Evolutionary conservation across 2,797 vertebrate species (phyloP).

Genomic region (Myiotriccus ornatus): DNA sequence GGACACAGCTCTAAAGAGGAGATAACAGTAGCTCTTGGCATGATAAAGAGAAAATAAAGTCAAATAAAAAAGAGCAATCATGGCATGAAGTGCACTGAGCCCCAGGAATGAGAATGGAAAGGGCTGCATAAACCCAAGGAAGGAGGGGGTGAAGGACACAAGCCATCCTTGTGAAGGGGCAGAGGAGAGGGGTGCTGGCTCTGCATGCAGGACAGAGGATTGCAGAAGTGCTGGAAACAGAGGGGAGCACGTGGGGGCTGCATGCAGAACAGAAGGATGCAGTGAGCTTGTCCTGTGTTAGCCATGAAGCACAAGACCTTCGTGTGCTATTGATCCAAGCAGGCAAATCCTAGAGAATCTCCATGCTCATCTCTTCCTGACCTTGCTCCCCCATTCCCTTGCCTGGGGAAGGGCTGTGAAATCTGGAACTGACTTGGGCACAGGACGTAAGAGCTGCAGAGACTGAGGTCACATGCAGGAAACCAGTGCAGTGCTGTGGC

Average conservation of each 20-base stretch:
- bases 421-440: neutral
- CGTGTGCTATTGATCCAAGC: neutral
- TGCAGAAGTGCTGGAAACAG: neutral
- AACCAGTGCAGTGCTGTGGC: neutral
- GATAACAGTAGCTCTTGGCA: neutral
- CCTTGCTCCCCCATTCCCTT: neutral
- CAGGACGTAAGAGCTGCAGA: neutral
- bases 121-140: neutral
- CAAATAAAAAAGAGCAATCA: constrained; percentile 24
- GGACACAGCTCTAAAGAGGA: neutral
- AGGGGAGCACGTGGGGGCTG: neutral
- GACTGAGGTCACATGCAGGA: neutral
- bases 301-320: neutral
- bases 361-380: neutral
- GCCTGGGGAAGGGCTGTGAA: neutral
- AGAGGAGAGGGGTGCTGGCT: neutral
- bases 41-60: constrained; percentile 43
- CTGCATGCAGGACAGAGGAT: constrained; percentile 24
- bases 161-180: neutral
- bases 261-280: neutral
- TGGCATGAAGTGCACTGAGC: neutral
- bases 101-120: constrained; percentile 21
- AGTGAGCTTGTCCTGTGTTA: neutral
- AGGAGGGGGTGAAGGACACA: neutral
- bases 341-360: neutral